These are phyloP conservation scores for Bufo bufo DNA, from an alignment of 2,113 vertebrate genomes.

Conservation along the genomic window DNA sequence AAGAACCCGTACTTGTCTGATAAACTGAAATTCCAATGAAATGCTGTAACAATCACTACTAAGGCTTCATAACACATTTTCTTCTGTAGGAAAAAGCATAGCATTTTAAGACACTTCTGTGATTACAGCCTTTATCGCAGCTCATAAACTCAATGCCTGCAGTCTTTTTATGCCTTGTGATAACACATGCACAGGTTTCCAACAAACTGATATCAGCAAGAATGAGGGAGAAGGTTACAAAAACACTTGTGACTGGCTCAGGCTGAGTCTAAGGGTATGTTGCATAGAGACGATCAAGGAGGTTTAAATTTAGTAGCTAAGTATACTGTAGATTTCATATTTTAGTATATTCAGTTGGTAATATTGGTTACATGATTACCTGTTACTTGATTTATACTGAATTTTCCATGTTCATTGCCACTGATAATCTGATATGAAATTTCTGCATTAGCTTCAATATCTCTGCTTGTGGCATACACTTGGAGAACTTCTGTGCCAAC, in stretches of 20 bases:
- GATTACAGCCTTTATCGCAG: slow-evolving; percentile 16
- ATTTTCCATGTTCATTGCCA: slow-evolving; percentile 92
- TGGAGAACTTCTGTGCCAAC: slow-evolving; percentile 86
- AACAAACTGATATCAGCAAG: neutral
- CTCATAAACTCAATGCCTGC: slow-evolving; percentile 11
- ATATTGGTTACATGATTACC: slow-evolving; percentile 70
- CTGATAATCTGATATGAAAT: slow-evolving; percentile 90
- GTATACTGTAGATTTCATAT: too few species aligned
- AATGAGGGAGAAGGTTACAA: neutral
- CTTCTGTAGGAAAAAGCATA: neutral
- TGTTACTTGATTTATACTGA: slow-evolving; percentile 86
- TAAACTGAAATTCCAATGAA: neutral
- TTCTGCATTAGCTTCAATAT: slow-evolving; percentile 85
- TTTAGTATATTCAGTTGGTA: neutral
- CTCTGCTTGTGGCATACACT: slow-evolving; percentile 90
- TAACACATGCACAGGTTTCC: neutral
- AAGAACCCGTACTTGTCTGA: neutral
- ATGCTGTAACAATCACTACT: neutral
- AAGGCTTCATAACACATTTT: neutral
- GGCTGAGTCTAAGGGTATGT: neutral
- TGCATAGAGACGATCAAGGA: neutral
- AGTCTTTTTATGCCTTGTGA: slow-evolving; percentile 1
- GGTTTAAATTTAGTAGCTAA: neutral
- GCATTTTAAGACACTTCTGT: slow-evolving; percentile 17
- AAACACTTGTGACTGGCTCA: neutral